Evolutionary conservation across 2,113 vertebrate genomes (phyloP).

Genomic region (Gila orcuttii): DNA sequence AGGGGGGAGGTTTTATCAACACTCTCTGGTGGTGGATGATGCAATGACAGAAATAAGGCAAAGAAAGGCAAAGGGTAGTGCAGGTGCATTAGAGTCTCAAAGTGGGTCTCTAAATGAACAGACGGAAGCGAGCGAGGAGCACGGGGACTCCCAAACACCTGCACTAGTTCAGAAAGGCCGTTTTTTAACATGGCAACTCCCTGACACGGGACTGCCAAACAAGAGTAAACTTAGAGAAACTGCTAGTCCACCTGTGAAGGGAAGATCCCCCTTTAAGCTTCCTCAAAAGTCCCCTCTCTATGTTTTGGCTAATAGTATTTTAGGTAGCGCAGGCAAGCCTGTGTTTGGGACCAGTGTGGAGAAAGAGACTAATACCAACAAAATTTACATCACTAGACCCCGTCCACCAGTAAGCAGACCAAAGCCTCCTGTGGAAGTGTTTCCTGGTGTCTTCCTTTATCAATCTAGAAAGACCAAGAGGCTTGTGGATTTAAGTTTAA

Average conservation of each 20-base stretch:
- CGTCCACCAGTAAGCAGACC: constrained; percentile 73
- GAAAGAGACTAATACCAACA: constrained; percentile 74
- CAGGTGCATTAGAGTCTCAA: neutral
- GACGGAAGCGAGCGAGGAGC: constrained; percentile 2
- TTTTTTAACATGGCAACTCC: constrained; percentile 44
- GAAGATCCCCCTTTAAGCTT: constrained; percentile 64
- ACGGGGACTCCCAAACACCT: neutral
- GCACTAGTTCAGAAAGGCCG: constrained; percentile 2
- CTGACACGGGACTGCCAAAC: neutral
- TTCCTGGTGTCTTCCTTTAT: constrained; percentile 85
- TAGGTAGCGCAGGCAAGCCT: constrained; percentile 66
- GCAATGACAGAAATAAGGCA: neutral
- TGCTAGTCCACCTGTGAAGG: constrained; percentile 60
- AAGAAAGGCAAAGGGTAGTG: neutral
- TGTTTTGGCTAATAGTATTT: constrained; percentile 74
- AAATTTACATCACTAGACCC: constrained; percentile 88
- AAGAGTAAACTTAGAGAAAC: constrained; percentile 50
- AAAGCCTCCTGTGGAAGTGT: constrained; percentile 73
- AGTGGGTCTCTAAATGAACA: constrained; percentile 1
- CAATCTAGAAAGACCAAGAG: constrained; percentile 76
- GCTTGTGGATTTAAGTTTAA: constrained; percentile 76
- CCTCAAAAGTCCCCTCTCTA: constrained; percentile 74
- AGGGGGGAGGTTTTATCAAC: constrained; percentile 14
- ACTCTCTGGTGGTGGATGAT: constrained; percentile 11
- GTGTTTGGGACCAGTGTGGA: constrained; percentile 56